Evolutionary conservation across 2,888 invertebrate species (phyloP).

Genomic region (Synanthedon myopaeformis): DNA sequence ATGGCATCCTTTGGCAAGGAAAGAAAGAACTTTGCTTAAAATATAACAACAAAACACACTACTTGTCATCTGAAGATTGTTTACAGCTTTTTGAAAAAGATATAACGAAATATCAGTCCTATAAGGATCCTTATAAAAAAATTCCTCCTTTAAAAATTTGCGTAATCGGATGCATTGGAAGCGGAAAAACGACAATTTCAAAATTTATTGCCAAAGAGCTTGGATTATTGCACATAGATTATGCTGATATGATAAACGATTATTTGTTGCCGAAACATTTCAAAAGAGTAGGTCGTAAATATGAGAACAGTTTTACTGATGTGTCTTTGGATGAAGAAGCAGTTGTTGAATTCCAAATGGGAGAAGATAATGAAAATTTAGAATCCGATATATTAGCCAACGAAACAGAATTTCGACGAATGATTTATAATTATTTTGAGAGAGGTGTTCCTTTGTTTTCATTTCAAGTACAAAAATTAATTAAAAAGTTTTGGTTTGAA

Average conservation of each 20-base stretch:
- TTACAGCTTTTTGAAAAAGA: slow-evolving; percentile 59
- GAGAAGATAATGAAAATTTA: slow-evolving; percentile 40
- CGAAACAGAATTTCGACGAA: slow-evolving; percentile 42
- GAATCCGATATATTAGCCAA: slow-evolving; percentile 32
- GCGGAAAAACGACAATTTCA: slow-evolving; percentile 65
- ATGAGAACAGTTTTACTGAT: slow-evolving; percentile 51
- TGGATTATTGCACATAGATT: slow-evolving; percentile 66
- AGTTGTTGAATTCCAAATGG: slow-evolving; percentile 39
- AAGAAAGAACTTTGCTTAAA: slow-evolving; percentile 63
- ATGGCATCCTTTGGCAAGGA: slow-evolving; percentile 72
- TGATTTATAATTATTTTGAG: slow-evolving; percentile 60
- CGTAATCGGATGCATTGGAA: slow-evolving; percentile 65
- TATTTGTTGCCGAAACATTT: slow-evolving; percentile 48
- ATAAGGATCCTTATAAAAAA: slow-evolving; percentile 42
- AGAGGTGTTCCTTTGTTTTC: slow-evolving; percentile 54
- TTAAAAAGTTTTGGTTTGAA: slow-evolving; percentile 64
- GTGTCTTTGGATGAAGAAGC: slow-evolving; percentile 36
- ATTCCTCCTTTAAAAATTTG: slow-evolving; percentile 69
- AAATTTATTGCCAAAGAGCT: slow-evolving; percentile 64
- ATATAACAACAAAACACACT: slow-evolving; percentile 66
- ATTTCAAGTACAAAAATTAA: slow-evolving; percentile 44
- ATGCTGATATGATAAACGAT: slow-evolving; percentile 40
- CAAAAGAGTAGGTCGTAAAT: slow-evolving; percentile 49
- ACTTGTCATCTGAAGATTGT: slow-evolving; percentile 60
- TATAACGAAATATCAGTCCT: slow-evolving; percentile 57